Base-by-base conservation (phyloP, 53 echinoderm and acorn worm genomes). In the Astropecten irregularis region DNA sequence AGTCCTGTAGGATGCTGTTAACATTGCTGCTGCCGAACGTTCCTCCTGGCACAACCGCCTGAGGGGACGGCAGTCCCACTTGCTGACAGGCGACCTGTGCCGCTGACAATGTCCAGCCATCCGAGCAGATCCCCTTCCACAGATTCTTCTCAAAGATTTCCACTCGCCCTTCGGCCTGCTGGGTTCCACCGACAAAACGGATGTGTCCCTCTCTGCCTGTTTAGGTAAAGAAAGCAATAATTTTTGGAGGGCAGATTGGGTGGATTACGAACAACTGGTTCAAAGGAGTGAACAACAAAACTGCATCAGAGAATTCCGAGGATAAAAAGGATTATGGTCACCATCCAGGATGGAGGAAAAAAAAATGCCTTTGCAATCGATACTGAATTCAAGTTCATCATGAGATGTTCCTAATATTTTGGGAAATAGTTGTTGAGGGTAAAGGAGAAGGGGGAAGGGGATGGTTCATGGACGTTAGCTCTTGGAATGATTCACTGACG, bases 121-220 rank as follows among this genome's bases (percentile, higher is more conserved):
- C 76, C 35, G 76, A 57, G 40, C 76, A 76, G 38, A 76, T 8
- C 14, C 76, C 59, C 60, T 58, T 40, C 76, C 76, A 76, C 1
- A 59, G 19, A 38, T 76, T 76, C 25, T 58, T 4, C 1, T 76
- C 16, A 15, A 27, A 76, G n/a, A 76, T 40, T 33, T 76, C 76
- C 26, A 76, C 76, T 0, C 40, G 57, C 0, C 76, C 76, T 42
- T 59, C 58, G 2, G 26, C 35, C 2, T 16, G 38, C 1, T 40
- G 18, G 27, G 40, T 25, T 10, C 76, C 60, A 0, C 40, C 59
- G 1, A 29, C 58, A 0, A 76, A 42, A 14, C 76, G 40, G 30
- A 76, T 3, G 15, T 59, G 15, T 1, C 27, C 76, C 21, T 22
- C 20, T 16, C 2, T 59, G 30, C 60, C 76, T 76, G 30, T 25